phyloP scores from a whole-genome alignment of 2,888 invertebrate species.

The Balanococcus diminutus region DNA sequence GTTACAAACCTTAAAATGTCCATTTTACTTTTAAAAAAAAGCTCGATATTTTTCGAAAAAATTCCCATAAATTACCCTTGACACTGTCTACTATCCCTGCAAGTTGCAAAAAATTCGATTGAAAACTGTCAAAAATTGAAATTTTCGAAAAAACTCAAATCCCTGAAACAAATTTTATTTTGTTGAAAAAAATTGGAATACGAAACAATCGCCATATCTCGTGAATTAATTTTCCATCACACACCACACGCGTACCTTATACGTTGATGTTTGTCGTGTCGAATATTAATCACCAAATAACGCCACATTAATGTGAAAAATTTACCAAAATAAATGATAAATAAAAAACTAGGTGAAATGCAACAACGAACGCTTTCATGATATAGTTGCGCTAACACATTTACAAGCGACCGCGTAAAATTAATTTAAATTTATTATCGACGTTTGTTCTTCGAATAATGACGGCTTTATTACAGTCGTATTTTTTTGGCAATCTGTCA shows the following conservation, averaged over 20 bases:
- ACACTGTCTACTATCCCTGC: too few species aligned
- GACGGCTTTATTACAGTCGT: slow-evolving; percentile 23
- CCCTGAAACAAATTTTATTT: too few species aligned
- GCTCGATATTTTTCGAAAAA: too few species aligned
- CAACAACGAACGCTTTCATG: slow-evolving; percentile 18
- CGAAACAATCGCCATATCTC: neutral
- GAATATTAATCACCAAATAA: slow-evolving; percentile 1
- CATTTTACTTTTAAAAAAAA: too few species aligned
- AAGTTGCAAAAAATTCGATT: too few species aligned
- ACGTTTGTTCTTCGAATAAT: slow-evolving; percentile 31
- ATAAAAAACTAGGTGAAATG: slow-evolving; percentile 20
- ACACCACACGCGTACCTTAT: neutral
- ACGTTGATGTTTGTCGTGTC: neutral
- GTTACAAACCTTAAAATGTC: too few species aligned
- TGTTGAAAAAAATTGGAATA: too few species aligned
- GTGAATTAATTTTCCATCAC: neutral
- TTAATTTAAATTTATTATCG: slow-evolving; percentile 31
- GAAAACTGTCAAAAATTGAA: too few species aligned
- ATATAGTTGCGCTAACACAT: slow-evolving; percentile 1
- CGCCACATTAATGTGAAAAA: neutral
- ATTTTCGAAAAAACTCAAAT: too few species aligned
- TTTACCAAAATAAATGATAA: neutral
- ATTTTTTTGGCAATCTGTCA: slow-evolving; percentile 31
- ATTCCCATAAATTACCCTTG: too few species aligned
- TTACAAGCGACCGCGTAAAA: slow-evolving; percentile 13